Evolutionary conservation across 2,113 vertebrate genomes (phyloP).

Genomic region (Odobenus rosmarus): DNA sequence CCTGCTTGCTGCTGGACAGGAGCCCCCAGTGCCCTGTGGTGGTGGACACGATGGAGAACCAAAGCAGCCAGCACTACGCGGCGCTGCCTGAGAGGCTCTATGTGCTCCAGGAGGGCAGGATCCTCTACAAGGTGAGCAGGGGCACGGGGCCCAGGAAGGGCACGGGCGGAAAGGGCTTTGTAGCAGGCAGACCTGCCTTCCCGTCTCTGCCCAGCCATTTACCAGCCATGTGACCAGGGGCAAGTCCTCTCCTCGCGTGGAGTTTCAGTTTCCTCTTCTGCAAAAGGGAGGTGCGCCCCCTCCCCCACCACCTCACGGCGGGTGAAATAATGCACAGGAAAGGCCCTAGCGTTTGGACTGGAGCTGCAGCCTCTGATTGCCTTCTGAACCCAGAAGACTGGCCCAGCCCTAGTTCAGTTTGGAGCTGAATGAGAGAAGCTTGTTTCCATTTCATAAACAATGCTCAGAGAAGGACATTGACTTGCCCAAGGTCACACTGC

Average conservation of each 20-base stretch:
- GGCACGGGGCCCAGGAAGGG: background rate
- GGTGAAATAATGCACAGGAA: background rate
- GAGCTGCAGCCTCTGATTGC: background rate
- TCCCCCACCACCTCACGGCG: background rate
- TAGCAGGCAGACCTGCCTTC: background rate
- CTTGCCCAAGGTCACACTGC: background rate
- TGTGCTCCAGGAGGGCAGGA: constrained; percentile 89
- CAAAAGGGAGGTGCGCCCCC: background rate
- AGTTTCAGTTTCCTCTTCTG: constrained; percentile 11
- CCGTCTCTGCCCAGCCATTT: background rate
- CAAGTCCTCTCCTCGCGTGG: background rate
- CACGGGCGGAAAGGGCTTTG: background rate
- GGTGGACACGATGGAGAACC: constrained; percentile 92
- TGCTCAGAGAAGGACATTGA: background rate
- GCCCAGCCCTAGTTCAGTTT: background rate
- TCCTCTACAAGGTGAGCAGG: constrained; percentile 90
- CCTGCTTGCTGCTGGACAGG: constrained; percentile 87
- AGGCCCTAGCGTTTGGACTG: background rate
- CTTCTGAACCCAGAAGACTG: background rate
- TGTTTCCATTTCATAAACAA: background rate
- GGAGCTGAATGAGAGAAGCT: background rate
- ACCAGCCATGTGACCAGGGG: background rate
- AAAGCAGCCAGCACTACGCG: constrained; percentile 88
- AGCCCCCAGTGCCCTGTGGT: constrained; percentile 92
- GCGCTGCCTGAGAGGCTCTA: constrained; percentile 94